phyloP scores from a whole-genome alignment of 2,888 invertebrate species.

The Mongoloraphidia duomilia region DNA sequence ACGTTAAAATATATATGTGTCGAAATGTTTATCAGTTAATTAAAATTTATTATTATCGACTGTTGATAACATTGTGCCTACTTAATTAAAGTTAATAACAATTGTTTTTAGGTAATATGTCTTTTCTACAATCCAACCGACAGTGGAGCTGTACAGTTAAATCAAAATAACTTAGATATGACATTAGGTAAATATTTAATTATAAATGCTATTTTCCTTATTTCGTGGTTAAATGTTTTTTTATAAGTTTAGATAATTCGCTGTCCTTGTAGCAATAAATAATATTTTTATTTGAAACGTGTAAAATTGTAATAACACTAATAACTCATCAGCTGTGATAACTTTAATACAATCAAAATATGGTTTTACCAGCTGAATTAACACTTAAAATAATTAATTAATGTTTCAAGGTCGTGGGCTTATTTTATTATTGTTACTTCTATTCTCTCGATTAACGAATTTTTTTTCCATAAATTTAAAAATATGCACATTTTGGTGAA shows the following conservation, averaged over 20 bases:
- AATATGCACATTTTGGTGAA: no score
- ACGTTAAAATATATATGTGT: background rate
- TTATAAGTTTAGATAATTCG: constrained; percentile 6
- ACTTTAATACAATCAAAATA: no score
- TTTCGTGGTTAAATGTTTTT: background rate
- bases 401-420: no score
- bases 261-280: background rate
- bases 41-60: background rate
- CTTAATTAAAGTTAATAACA: constrained; percentile 2
- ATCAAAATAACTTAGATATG: constrained; percentile 68
- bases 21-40: constrained; percentile 4
- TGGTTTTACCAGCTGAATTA: no score
- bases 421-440: no score
- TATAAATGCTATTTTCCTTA: constrained; percentile 3
- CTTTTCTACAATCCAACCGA: constrained; percentile 60
- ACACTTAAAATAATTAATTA: no score
- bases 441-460: no score
- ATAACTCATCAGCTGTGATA: constrained; percentile 5
- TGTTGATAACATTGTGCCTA: background rate
- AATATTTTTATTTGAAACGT: no score
- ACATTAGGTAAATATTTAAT: constrained; percentile 52
- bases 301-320: constrained; percentile 1
- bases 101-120: constrained; percentile 31
- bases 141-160: constrained; percentile 71
- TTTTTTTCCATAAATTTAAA: no score